Evolutionary conservation across 2,113 vertebrate species (phyloP).

Genomic region (Rhinogobius similis): DNA sequence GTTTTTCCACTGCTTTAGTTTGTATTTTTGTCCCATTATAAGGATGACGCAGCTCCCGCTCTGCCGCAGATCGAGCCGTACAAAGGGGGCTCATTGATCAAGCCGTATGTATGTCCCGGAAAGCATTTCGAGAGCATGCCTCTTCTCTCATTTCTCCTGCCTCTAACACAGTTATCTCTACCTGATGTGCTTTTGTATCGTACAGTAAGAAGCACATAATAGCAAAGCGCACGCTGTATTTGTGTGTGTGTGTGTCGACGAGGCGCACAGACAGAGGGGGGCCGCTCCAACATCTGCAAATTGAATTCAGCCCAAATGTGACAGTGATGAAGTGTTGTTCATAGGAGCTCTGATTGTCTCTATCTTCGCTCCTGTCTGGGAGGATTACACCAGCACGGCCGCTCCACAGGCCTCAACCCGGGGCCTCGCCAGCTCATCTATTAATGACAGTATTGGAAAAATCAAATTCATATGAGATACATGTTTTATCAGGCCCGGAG

Average conservation of each 20-base stretch:
- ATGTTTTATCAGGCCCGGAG: constrained; percentile 60
- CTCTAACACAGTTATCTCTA: constrained; percentile 72
- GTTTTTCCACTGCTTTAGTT: constrained; percentile 1
- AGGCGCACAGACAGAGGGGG: constrained; percentile 38
- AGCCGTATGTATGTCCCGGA: constrained; percentile 3
- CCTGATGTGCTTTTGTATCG: constrained; percentile 65
- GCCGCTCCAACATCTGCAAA: constrained; percentile 81
- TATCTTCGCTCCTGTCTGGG: constrained; percentile 80
- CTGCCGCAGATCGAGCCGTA: constrained; percentile 5
- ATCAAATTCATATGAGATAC: constrained; percentile 75
- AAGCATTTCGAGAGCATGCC: constrained; percentile 24
- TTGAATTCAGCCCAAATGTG: constrained; percentile 86
- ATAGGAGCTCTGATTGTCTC: constrained; percentile 87
- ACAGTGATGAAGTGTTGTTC: constrained; percentile 89
- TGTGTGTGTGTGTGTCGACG: constrained; percentile 32
- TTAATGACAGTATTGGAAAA: constrained; percentile 81
- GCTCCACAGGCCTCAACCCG: constrained; percentile 51
- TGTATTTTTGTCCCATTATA: background rate
- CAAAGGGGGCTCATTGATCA: constrained; percentile 25
- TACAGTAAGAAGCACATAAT: constrained; percentile 84
- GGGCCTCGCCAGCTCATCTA: constrained; percentile 73
- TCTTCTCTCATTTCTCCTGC: constrained; percentile 29
- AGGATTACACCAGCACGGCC: constrained; percentile 70
- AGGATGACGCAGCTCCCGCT: background rate
- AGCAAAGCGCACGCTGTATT: constrained; percentile 39